Base-by-base conservation (phyloP, 1,140 invertebrate genomes). In the Asobara japonica region DNA sequence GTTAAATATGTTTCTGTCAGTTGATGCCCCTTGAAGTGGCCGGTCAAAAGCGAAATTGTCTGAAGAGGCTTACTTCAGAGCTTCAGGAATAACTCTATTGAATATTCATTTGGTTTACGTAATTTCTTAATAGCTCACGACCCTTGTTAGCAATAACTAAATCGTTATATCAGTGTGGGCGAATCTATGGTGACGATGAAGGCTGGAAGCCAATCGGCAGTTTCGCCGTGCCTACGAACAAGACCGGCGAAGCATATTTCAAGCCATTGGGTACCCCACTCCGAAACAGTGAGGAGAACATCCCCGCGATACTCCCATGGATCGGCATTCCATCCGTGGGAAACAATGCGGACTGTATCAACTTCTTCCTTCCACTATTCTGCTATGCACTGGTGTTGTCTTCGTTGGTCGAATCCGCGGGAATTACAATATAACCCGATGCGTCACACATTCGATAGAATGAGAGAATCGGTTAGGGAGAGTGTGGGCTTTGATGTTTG, bases 241-340 rank as follows among this genome's bases (percentile, higher is more conserved):
- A 13, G 60, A 71, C 73, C n/a, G 73, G 74, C 77, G 78, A 76
- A 82, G 80, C 77, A 80, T 83, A 83, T 83, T 83, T 79, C 74
- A 80, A 77, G 74, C 67, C 74, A 73, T 78, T 66, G 74, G 76
- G 68, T 73, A 73, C 76, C 73, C 69, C 66, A 31, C 56, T 38
- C 67, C n/a, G 62, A 66, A 31, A 67, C 30, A 73, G 31, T 30
- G 25, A 41, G 5, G 67, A 74, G 45, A 62, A 13, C 11, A 69
- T 27, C n/a, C 36, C 38, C 56, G 61, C 45, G 60, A 64, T 79
- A 78, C 76, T 77, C 79, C 71, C 77, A 74, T 75, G 45, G 72
- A 36, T 61, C 76, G 78, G 75, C 82, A 85, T 85, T 85, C 84
- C 80, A 80, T 76, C 74, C 84, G 83, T 85, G 84, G 83, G 84